phyloP scores from a whole-genome alignment of 2,797 vertebrate genomes.

The Sebastes trivittatus region DNA sequence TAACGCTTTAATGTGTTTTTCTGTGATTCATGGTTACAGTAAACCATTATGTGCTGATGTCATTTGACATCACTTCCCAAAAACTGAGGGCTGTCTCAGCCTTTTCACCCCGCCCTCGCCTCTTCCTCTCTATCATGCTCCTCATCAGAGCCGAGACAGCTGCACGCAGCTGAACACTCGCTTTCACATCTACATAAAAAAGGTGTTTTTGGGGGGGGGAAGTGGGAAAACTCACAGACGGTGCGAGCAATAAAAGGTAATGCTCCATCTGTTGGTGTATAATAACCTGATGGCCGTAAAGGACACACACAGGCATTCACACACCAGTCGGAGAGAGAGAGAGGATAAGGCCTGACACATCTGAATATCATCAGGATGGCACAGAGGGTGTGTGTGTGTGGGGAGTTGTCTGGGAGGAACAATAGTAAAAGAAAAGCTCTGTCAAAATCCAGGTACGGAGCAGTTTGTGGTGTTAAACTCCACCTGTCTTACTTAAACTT shows the following conservation, averaged over 20 bases:
- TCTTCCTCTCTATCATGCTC: slow-evolving; percentile 66
- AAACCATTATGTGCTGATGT: slow-evolving; percentile 80
- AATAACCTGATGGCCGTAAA: slow-evolving; percentile 97
- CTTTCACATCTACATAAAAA: slow-evolving; percentile 77
- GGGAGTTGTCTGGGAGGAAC: slow-evolving; percentile 23
- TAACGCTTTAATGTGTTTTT: slow-evolving; percentile 66
- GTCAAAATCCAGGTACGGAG: slow-evolving; percentile 52
- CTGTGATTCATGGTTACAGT: slow-evolving; percentile 82
- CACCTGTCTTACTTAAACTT: slow-evolving; percentile 29
- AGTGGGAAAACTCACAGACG: slow-evolving; percentile 90
- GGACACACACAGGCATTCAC: slow-evolving; percentile 76
- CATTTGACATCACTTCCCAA: slow-evolving; percentile 81
- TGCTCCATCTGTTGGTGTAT: slow-evolving; percentile 98
- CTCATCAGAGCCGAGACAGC: slow-evolving; percentile 72
- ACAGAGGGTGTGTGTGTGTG: slow-evolving; percentile 1
- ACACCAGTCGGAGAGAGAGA: slow-evolving; percentile 48
- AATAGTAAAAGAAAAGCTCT: slow-evolving; percentile 55
- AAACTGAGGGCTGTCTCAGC: slow-evolving; percentile 65
- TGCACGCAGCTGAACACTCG: slow-evolving; percentile 59
- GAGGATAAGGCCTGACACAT: slow-evolving; percentile 67
- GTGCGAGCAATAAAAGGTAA: slow-evolving; percentile 96
- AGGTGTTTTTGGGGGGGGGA: slow-evolving; percentile 63
- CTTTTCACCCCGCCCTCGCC: slow-evolving; percentile 68
- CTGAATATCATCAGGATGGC: slow-evolving; percentile 70
- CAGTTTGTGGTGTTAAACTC: slow-evolving; percentile 30